A percentile compares a stretch with the other conserved stretches of the same genome.
phyloP scores from a whole-genome alignment of 2,888 invertebrate genomes.

The Molorchus minor region DNA sequence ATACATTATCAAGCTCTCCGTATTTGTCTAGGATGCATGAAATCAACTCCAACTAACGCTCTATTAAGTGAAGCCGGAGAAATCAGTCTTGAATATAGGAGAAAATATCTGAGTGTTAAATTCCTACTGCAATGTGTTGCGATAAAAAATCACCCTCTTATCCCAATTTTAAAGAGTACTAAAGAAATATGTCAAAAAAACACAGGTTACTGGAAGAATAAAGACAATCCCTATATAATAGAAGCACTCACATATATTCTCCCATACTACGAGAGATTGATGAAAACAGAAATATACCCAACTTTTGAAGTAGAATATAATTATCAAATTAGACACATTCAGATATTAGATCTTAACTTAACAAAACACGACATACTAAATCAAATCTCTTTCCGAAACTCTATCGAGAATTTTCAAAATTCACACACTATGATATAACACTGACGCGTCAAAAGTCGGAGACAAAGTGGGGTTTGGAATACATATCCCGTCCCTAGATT shows the following conservation, averaged over 20 bases:
- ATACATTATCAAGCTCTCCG: conserved; percentile 17
- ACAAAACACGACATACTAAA: too few relatives aligned
- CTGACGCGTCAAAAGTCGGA: conserved; percentile 5
- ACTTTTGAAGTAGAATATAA: too few relatives aligned
- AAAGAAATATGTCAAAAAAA: background rate
- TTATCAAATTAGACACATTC: too few relatives aligned
- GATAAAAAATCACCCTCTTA: conserved; percentile 11
- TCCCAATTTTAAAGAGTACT: background rate
- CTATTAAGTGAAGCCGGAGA: conserved; percentile 23
- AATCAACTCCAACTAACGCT: conserved; percentile 14
- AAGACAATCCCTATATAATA: background rate
- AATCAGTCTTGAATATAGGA: background rate
- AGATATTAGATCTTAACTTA: too few relatives aligned
- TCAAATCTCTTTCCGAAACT: too few relatives aligned
- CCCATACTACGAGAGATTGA: too few relatives aligned
- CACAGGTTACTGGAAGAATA: background rate
- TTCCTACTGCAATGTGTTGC: conserved; percentile 2
- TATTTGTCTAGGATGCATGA: conserved; percentile 16
- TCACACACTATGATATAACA: conserved; percentile 1
- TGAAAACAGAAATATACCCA: too few relatives aligned
- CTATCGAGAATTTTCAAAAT: too few relatives aligned
- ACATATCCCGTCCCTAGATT: conserved; percentile 13
- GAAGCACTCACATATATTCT: too few relatives aligned
- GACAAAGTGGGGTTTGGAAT: conserved; percentile 7
- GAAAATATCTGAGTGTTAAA: conserved; percentile 9